Evolutionary conservation across 2,888 invertebrate genomes (phyloP).

Genomic region (Scaptomyza cyrtandrae): DNA sequence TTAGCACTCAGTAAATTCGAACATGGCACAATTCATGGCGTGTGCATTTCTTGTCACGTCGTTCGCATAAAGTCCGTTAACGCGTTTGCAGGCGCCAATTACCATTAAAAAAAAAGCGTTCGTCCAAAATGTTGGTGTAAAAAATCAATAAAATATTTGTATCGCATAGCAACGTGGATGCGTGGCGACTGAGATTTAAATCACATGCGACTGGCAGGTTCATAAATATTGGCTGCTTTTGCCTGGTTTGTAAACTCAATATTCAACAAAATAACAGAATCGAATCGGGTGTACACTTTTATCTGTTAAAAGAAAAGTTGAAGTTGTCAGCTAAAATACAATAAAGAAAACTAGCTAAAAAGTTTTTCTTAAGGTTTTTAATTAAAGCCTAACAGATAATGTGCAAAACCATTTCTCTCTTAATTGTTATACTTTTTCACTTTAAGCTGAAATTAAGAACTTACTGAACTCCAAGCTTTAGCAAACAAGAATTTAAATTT

Average conservation of each 20-base stretch:
- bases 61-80: slow-evolving; percentile 59
- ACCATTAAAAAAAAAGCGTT: slow-evolving; percentile 44
- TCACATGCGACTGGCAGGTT: slow-evolving; percentile 7
- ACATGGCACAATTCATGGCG: neutral
- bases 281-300: neutral
- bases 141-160: slow-evolving; percentile 45
- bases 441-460: too few relatives aligned
- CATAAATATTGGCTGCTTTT: slow-evolving; percentile 5
- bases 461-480: too few relatives aligned
- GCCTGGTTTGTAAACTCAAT: neutral
- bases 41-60: slow-evolving; percentile 42
- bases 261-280: neutral
- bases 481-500: too few relatives aligned
- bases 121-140: slow-evolving; percentile 17
- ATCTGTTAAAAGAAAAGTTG: neutral
- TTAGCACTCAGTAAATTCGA: neutral
- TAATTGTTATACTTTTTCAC: too few relatives aligned
- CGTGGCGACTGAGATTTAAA: slow-evolving; percentile 51
- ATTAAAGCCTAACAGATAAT: too few relatives aligned
- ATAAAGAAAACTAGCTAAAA: neutral
- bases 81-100: slow-evolving; percentile 51
- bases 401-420: too few relatives aligned
- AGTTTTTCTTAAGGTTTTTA: neutral
- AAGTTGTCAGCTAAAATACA: neutral
- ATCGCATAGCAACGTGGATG: neutral